Evolutionary conservation across 2,797 vertebrate species (phyloP).

Genomic region (Phoxinus dragarum): DNA sequence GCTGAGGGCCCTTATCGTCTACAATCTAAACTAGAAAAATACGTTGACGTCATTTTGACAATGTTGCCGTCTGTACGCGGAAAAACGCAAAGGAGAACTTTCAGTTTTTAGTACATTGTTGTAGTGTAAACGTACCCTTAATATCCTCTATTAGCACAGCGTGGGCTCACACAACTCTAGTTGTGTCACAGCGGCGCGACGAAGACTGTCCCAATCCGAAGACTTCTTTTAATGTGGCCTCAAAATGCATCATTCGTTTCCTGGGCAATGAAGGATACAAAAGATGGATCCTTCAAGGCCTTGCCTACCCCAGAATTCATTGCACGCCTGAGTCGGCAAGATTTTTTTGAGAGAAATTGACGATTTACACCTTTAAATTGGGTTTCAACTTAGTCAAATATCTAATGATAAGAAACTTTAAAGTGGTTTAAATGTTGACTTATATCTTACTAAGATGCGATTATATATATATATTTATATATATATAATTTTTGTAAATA

Average conservation of each 20-base stretch:
- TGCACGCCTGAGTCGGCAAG: background rate
- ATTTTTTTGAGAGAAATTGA: no score
- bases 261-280: no score
- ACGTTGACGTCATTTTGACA: no score
- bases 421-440: background rate
- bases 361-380: no score
- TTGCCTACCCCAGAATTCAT: background rate
- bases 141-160: background rate
- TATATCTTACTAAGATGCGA: background rate
- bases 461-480: background rate
- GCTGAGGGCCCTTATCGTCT: no score
- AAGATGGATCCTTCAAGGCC: no score
- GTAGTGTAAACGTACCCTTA: background rate
- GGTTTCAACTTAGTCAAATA: background rate
- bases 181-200: background rate
- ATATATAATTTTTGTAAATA: background rate
- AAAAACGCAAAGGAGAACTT: background rate
- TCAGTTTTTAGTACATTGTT: background rate
- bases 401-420: background rate
- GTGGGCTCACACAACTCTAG: background rate
- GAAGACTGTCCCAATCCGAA: no score
- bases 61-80: no score
- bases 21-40: no score
- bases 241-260: background rate
- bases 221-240: no score